Base-by-base conservation (phyloP, 2,113 vertebrate genomes). In the Electrona antarctica region DNA sequence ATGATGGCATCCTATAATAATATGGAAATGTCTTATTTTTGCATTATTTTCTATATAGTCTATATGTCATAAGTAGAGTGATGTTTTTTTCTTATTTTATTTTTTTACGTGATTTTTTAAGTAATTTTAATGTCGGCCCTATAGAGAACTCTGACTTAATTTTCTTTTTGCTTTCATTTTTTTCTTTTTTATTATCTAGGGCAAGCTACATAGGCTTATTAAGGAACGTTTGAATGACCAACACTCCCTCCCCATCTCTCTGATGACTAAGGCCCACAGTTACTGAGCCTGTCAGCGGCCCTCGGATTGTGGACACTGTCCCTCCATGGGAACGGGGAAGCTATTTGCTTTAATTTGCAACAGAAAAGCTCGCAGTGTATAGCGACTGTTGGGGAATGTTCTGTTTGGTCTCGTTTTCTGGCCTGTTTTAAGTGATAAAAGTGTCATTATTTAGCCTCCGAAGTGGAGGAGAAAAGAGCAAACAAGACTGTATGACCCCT, bases 341-440 rank as follows among this genome's bases (percentile, higher is more conserved):
- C 74, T 93, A 90, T 95, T 96, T 96, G 92, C 91, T 90, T 91
- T 92, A 85, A 93, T 93, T 94, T 94, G 84, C 90, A 93, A 85
- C 91, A 94, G 87, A 94, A 95, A 93, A 90, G 89, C 68, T 87
- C 82, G 87, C 93, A 93, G 94, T 95, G 95, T 92, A 94, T 92
- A 94, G 95, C 90, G 93, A 97, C 95, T 92, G 87, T 87, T 71
- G 92, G 94, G 85, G 97, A 97, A 98, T 96, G 96, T 88, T 93
- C 93, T 94, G 81, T 85, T 85, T 85, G 90, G 86, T 94, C 91
- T 94, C 90, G 93, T 75, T 41, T 21, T 80, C 71, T 93, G 95
- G 95, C 93, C 95, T 90, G 93, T 96, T 96, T 41, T 97, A 93
- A 95, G 95, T 96, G 96, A 94, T 95, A 93, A 94, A 95, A 96